These are phyloP conservation scores for Synanthedon vespiformis DNA, from an alignment of 2,888 invertebrate genomes.

Conservation along the genomic window DNA sequence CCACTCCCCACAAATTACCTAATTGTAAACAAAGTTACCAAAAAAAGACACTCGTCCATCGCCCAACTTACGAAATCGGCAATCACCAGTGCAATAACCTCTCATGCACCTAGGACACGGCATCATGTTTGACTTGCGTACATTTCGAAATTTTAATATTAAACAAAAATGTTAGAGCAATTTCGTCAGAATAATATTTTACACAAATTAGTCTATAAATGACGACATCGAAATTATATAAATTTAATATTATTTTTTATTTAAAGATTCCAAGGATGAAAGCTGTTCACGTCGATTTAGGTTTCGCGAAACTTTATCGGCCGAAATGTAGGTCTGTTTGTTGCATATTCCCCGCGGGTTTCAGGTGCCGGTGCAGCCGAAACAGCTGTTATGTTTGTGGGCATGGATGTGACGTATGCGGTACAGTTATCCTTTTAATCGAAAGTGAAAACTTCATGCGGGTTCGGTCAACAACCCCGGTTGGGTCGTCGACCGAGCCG, in stretches of 20 bases:
- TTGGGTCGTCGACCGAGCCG: slow-evolving; percentile 64
- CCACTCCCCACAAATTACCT: slow-evolving; percentile 48
- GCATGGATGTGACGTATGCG: slow-evolving; percentile 54
- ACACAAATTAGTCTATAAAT: too few species aligned
- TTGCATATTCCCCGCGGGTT: slow-evolving; percentile 39
- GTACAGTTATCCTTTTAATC: slow-evolving; percentile 69
- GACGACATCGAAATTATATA: not conserved
- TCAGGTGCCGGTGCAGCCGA: slow-evolving; percentile 27
- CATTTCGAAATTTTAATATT: not conserved
- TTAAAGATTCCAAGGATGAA: too few species aligned
- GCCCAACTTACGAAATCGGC: slow-evolving; percentile 50
- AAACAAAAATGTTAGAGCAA: too few species aligned
- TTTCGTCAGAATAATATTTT: too few species aligned
- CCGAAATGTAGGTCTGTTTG: slow-evolving; percentile 1
- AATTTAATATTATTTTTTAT: not conserved
- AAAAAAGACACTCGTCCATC: slow-evolving; percentile 55
- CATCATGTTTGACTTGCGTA: slow-evolving; percentile 25
- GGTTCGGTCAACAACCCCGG: slow-evolving; percentile 57
- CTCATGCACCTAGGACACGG: slow-evolving; percentile 30
- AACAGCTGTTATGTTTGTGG: slow-evolving; percentile 18
- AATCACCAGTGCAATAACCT: slow-evolving; percentile 60
- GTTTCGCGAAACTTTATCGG: too few species aligned
- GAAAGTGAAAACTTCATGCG: slow-evolving; percentile 70
- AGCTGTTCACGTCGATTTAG: too few species aligned
- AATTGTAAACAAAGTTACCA: slow-evolving; percentile 62